Base-by-base conservation (phyloP, 2,113 vertebrate genomes). In the Mystacornis crossleyi region DNA sequence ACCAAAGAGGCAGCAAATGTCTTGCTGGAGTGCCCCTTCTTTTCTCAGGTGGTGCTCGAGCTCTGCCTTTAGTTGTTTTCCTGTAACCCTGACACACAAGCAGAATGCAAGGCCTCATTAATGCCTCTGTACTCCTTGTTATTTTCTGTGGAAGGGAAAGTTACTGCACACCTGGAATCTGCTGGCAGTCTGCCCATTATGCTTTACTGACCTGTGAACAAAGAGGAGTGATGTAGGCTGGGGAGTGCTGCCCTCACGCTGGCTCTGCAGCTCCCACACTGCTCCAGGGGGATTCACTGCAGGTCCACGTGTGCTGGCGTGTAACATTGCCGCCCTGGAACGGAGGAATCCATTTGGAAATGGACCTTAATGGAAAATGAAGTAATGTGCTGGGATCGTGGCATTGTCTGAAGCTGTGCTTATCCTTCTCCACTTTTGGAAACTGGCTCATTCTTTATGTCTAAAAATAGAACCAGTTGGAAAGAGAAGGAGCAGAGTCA, bases 391-490 rank as follows among this genome's bases (percentile, higher is more conserved):
- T 42, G 62, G 12, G 62, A 80, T 57, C 1, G 10, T 71, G 85
- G 88, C 64, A 86, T 96, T 96, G 96, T 95, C 88, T 96, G 90
- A 89, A 82, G 72, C 88, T 78, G 26, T 78, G 53, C 75, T 92
- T 83, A 78, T 80, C 79, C 85, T 92, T 92, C 79, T 92, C 90
- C 55, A 11, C 82, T 92, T 95, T 92, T 84, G 92, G 96, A 93
- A 96, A 89, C 69, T 65, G 72, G 40, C 72, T 96, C 48, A 50
- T 97, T 97, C 82, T 96, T 96, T 55, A 8, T 43, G 47, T 64
- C 72, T 96, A 90, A 96, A 93, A 96, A 96, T 94, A 96, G 88
- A 92, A 45, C 62, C 25, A 45, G 47, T 89, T 94, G 85, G 89
- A 79, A 86, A 81, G 81, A 45, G 36, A 92, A 81, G 81, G 86